A percentile compares a stretch with the other conserved stretches of the same genome.
phyloP scores from a whole-genome alignment of 2,797 vertebrate genomes.

The Microctenopoma lineatum region DNA sequence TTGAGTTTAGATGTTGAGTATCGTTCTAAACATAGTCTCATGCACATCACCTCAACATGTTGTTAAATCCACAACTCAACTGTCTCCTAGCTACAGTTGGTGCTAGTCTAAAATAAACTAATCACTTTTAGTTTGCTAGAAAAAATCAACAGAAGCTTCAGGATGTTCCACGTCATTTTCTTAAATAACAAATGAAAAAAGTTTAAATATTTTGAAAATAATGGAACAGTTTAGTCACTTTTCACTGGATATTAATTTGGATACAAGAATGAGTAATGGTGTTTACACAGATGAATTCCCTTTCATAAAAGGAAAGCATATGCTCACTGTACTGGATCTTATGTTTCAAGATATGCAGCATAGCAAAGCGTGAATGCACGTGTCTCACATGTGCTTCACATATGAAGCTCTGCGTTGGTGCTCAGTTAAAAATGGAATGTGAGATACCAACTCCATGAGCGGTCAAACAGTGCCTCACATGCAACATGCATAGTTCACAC shows the following conservation, averaged over 20 bases:
- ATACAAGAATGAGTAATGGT: not conserved
- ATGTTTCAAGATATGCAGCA: constrained; percentile 6
- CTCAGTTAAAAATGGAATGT: constrained; percentile 29
- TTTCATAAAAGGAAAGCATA: constrained; percentile 7
- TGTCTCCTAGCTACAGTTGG: too few species aligned
- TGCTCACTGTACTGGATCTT: not conserved
- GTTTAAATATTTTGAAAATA: too few species aligned
- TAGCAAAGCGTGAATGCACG: not conserved
- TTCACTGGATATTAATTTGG: not conserved
- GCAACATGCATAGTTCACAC: constrained; percentile 3
- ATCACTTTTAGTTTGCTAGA: too few species aligned
- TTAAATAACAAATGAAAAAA: too few species aligned
- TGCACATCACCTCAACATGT: constrained; percentile 2
- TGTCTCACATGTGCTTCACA: constrained; percentile 56
- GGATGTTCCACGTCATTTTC: too few species aligned
- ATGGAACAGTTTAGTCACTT: not conserved
- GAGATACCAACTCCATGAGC: constrained; percentile 28
- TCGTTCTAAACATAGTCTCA: too few species aligned
- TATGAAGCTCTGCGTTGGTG: constrained; percentile 9
- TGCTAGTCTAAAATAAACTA: not conserved
- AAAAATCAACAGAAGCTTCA: too few species aligned
- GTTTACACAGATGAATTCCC: constrained; percentile 27
- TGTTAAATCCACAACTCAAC: not conserved
- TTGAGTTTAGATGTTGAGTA: not conserved
- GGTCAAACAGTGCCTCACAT: constrained; percentile 14